phyloP scores from a whole-genome alignment of 2,888 invertebrate genomes.

The Thereva unica region DNA sequence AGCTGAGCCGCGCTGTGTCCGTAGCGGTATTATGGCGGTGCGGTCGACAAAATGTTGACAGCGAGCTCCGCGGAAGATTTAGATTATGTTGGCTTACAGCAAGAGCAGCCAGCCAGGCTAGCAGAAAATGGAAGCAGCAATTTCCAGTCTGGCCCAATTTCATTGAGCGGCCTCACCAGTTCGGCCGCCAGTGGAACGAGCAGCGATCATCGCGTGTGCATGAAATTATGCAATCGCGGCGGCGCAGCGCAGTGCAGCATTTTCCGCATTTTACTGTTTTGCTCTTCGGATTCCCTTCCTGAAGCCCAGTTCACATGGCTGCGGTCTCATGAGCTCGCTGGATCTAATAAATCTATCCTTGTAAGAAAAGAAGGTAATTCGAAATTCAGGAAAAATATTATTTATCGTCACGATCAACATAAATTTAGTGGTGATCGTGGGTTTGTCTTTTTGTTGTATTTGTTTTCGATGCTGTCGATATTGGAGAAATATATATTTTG shows the following conservation, averaged over 20 bases:
- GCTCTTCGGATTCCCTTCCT: constrained; percentile 23
- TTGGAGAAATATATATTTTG: too few relatives aligned
- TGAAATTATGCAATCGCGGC: constrained; percentile 21
- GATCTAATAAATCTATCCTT: not conserved
- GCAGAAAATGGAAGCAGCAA: not conserved
- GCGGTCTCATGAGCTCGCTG: constrained; percentile 19
- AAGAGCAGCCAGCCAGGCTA: not conserved
- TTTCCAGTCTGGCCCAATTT: constrained; percentile 22
- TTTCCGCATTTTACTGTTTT: constrained; percentile 29
- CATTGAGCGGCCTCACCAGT: constrained; percentile 14
- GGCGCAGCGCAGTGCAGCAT: constrained; percentile 1
- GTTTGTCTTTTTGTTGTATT: too few relatives aligned
- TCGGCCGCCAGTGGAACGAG: constrained; percentile 22
- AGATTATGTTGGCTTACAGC: too few relatives aligned
- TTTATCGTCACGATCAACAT: too few relatives aligned
- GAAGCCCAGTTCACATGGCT: constrained; percentile 22
- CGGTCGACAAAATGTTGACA: too few relatives aligned
- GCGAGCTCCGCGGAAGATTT: too few relatives aligned
- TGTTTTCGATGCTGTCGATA: too few relatives aligned
- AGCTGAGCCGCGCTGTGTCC: not conserved
- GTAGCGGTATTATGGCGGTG: too few relatives aligned
- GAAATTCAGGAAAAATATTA: too few relatives aligned
- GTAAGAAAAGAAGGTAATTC: too few relatives aligned
- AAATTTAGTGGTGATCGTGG: too few relatives aligned
- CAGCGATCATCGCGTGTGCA: constrained; percentile 18